A percentile compares a stretch with the other conserved stretches of the same genome.
Evolutionary conservation across 2,888 invertebrate genomes (phyloP).

Genomic region (Acanthosepion lycidas): DNA sequence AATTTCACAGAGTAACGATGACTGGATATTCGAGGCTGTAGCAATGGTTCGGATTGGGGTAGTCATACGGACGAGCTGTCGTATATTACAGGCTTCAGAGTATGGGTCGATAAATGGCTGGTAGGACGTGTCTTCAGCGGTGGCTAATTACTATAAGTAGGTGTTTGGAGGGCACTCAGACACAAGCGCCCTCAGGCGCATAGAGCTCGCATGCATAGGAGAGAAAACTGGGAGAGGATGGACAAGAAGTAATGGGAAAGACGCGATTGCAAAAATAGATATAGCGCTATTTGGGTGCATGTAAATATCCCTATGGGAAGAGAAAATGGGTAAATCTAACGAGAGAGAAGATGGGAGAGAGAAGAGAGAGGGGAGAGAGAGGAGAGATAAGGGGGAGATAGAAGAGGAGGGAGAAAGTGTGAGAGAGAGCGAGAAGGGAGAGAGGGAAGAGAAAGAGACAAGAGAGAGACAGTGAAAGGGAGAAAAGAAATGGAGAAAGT

Average conservation of each 20-base stretch:
- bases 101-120: conserved; percentile 16
- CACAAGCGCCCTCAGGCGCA: neutral
- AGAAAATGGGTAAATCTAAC: neutral
- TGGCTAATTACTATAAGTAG: neutral
- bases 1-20: neutral
- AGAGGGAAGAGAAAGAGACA: neutral
- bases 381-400: neutral
- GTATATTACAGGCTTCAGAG: neutral
- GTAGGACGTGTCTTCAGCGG: neutral
- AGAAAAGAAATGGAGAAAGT: neutral
- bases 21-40: neutral
- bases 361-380: neutral
- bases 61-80: neutral
- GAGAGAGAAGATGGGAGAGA: neutral
- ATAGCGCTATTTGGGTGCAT: neutral
- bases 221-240: neutral
- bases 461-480: neutral
- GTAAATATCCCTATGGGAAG: neutral
- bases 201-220: neutral
- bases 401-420: too few relatives aligned
- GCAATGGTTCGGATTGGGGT: neutral
- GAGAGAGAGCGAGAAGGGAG: neutral
- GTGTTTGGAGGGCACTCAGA: conserved; percentile 16
- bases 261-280: neutral
- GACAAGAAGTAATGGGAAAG: neutral